phyloP scores from a whole-genome alignment of 2,113 vertebrate species.

The Anseranas semipalmata region DNA sequence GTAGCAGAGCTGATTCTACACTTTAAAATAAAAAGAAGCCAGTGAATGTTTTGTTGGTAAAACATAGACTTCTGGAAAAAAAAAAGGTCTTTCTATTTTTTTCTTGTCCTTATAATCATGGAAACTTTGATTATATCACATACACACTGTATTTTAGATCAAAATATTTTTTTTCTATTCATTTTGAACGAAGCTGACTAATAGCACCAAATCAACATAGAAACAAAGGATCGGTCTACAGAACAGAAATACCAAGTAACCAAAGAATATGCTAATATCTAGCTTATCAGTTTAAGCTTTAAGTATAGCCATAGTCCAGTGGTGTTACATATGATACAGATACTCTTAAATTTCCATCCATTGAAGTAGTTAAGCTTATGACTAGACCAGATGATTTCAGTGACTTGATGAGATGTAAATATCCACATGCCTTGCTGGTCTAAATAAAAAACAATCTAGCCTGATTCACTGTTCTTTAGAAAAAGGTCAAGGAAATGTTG shows the following conservation, averaged over 20 bases:
- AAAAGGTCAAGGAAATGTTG: background rate
- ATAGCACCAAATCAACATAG: background rate
- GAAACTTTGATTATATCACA: background rate
- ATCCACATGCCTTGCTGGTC: background rate
- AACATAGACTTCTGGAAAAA: background rate
- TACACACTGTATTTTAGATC: background rate
- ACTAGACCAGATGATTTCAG: background rate
- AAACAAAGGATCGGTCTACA: background rate
- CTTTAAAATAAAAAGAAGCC: background rate
- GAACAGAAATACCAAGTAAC: background rate
- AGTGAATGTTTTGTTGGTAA: background rate
- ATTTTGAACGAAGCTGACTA: background rate
- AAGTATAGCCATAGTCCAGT: background rate
- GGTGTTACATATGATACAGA: background rate
- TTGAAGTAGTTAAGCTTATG: background rate
- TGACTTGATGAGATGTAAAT: background rate
- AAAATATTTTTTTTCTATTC: background rate
- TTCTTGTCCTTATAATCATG: background rate
- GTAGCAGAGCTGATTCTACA: background rate
- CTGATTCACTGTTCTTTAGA: rapidly evolving
- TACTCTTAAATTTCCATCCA: background rate
- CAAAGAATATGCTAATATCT: background rate
- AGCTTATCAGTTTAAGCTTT: background rate
- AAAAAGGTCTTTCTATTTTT: background rate
- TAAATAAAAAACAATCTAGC: background rate